phyloP scores from a whole-genome alignment of 2,797 vertebrate genomes.

The Sebastiscus tertius region DNA sequence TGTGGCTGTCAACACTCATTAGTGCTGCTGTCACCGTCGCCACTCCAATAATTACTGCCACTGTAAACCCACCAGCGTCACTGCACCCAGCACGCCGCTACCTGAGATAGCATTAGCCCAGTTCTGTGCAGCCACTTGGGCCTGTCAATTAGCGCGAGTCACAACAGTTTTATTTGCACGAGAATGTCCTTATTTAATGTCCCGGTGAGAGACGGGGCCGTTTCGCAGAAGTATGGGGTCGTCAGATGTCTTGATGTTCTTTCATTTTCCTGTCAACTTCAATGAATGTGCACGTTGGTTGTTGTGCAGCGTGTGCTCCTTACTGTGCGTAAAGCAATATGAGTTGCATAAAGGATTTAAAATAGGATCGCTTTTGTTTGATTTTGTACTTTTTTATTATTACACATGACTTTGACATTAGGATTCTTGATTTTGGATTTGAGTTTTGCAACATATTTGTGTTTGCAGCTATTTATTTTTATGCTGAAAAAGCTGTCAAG shows the following conservation, averaged over 20 bases:
- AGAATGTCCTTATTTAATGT: conserved; percentile 53
- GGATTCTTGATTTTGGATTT: neutral
- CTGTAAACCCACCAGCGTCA: conserved; percentile 58
- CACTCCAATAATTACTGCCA: conserved; percentile 76
- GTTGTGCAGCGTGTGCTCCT: neutral
- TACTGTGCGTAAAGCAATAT: neutral
- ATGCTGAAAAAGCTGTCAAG: neutral
- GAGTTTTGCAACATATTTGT: neutral
- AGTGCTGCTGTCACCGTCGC: conserved; percentile 68
- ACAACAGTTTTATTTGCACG: conserved; percentile 59
- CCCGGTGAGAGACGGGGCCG: conserved; percentile 22
- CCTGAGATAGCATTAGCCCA: conserved; percentile 36
- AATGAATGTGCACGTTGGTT: conserved; percentile 35
- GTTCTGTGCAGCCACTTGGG: conserved; percentile 31
- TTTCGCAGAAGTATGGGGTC: conserved; percentile 40
- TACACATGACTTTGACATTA: neutral
- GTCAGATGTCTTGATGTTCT: conserved; percentile 48
- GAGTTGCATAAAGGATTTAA: neutral
- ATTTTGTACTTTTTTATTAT: neutral
- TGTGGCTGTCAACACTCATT: conserved; percentile 86
- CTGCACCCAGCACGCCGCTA: conserved; percentile 36
- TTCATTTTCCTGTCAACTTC: conserved; percentile 64
- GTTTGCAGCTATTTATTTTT: neutral
- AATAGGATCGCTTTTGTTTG: neutral
- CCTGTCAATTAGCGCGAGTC: conserved; percentile 71